These are phyloP conservation scores for Pseudorectes ferrugineus DNA, from an alignment of 2,113 vertebrate species.

Conservation along the genomic window DNA sequence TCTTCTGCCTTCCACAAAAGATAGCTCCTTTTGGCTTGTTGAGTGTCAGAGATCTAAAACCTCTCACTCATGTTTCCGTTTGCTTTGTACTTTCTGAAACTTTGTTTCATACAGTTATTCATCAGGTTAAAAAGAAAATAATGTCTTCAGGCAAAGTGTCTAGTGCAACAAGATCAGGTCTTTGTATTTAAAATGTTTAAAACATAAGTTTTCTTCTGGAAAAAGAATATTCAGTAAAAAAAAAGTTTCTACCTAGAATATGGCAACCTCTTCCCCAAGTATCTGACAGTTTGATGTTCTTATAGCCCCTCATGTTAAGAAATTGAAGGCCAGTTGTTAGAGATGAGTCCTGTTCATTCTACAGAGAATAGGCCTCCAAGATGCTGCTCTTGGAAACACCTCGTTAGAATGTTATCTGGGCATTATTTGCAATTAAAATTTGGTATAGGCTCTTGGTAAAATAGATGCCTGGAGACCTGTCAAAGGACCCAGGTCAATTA, in stretches of 20 bases:
- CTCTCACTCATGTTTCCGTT: background rate
- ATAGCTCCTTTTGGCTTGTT: background rate
- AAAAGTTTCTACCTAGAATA: background rate
- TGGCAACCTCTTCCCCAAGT: background rate
- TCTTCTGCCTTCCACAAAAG: background rate
- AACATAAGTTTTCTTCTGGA: background rate
- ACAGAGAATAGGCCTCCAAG: background rate
- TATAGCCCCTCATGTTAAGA: background rate
- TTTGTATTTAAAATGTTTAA: slow-evolving; percentile 7
- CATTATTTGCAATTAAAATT: background rate
- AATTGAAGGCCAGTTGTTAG: background rate
- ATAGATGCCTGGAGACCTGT: background rate
- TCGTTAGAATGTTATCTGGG: background rate
- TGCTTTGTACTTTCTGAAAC: background rate
- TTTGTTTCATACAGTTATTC: background rate
- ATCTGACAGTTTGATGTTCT: background rate
- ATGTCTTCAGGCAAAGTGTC: background rate
- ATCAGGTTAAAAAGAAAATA: slow-evolving; percentile 1
- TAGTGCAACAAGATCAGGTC: background rate
- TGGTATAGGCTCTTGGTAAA: background rate
- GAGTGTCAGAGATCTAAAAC: background rate
- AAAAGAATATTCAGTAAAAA: background rate
- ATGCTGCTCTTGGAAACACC: background rate
- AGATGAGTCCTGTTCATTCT: background rate
- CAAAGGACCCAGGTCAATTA: background rate